Conservation (phyloP, 2,797 vertebrate species). For the Mormyrops boulengeri region DNA sequence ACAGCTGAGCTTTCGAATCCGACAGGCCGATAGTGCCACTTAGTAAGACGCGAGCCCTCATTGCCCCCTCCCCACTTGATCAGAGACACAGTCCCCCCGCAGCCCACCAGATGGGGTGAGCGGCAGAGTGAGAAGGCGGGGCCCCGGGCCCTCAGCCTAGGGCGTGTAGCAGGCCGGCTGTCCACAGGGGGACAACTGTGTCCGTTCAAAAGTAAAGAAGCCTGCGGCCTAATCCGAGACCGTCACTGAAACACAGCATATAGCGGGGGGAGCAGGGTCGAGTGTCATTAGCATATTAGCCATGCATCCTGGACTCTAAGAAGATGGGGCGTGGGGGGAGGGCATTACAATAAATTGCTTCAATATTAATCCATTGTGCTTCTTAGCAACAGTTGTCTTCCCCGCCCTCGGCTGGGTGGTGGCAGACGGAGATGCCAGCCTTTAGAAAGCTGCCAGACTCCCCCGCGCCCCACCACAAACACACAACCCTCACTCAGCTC, state of each 20-base stretch:
- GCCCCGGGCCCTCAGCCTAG: background rate
- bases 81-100: background rate
- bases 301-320: slow-evolving; percentile 52
- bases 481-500: slow-evolving; percentile 28
- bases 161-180: background rate
- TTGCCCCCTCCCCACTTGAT: background rate
- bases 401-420: slow-evolving; percentile 40
- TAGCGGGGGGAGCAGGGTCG: background rate
- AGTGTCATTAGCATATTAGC: slow-evolving; percentile 59
- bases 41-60: background rate
- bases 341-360: slow-evolving; percentile 56
- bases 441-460: slow-evolving; percentile 47
- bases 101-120: slow-evolving; percentile 33
- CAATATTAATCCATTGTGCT: slow-evolving; percentile 56
- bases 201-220: slow-evolving; percentile 39
- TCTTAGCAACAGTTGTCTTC: slow-evolving; percentile 62
- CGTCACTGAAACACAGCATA: slow-evolving; percentile 24
- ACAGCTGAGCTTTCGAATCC: background rate
- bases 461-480: slow-evolving; percentile 30
- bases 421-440: slow-evolving; percentile 44
- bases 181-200: slow-evolving; percentile 28
- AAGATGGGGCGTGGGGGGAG: slow-evolving; percentile 12
- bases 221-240: background rate
- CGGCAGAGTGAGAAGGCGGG: background rate
- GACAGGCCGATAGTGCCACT: background rate